Conservation (phyloP, 2,888 invertebrate genomes). For the Rotaria socialis region DNA sequence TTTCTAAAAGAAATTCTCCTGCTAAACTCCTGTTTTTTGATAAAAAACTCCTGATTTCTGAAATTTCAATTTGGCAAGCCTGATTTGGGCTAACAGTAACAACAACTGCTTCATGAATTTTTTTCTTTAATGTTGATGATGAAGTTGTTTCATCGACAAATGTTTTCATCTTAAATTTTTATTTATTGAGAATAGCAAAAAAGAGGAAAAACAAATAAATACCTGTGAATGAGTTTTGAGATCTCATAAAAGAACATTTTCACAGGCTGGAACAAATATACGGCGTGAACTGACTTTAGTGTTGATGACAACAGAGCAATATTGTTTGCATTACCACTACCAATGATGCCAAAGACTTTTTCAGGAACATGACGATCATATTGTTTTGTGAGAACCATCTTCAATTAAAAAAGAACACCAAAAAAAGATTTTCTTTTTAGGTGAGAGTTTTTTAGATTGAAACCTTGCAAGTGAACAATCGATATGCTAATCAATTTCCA, state of each 20-base stretch:
- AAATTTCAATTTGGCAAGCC: no score
- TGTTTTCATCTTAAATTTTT: neutral
- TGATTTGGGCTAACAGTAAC: constrained; percentile 73
- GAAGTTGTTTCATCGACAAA: neutral
- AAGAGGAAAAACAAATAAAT: constrained; percentile 52
- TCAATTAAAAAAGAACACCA: no score
- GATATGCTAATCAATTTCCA: no score
- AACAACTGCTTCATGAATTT: constrained; percentile 64
- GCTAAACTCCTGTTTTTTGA: no score
- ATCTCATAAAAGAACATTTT: constrained; percentile 90
- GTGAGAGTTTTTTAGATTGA: no score
- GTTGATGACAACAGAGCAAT: constrained; percentile 64
- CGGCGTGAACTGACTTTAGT: constrained; percentile 66
- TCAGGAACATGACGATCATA: constrained; percentile 80
- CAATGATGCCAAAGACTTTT: constrained; percentile 81
- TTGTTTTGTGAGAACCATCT: constrained; percentile 69
- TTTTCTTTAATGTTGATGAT: neutral
- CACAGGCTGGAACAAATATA: constrained; percentile 84
- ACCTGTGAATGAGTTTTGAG: constrained; percentile 75
- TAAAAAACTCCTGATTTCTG: no score
- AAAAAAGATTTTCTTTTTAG: no score
- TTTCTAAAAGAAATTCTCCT: no score
- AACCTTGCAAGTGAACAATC: no score
- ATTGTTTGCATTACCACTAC: constrained; percentile 68
- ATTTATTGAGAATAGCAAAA: constrained; percentile 48